Percentiles rank a stretch among this genome's conserved stretches.
These are phyloP conservation scores for Pantherophis guttatus DNA, from an alignment of 2,113 vertebrate species.

Conservation along the genomic window DNA sequence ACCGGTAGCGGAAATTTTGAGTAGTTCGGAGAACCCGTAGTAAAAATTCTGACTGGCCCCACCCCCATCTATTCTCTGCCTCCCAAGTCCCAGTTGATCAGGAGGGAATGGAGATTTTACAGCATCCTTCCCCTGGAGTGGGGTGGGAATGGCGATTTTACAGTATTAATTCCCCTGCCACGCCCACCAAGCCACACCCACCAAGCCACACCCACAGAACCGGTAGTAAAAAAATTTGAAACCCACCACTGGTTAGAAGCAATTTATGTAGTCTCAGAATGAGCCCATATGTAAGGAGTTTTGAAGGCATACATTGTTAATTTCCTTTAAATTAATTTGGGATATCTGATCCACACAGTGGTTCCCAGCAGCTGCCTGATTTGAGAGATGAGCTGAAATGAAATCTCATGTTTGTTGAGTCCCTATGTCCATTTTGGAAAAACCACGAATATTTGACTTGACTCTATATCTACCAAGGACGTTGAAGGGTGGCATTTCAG, in stretches of 20 bases:
- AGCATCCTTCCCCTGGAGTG: too few species aligned
- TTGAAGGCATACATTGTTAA: conserved; percentile 1
- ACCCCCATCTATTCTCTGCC: too few species aligned
- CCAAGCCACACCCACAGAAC: too few species aligned
- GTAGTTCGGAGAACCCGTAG: too few species aligned
- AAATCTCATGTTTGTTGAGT: background rate
- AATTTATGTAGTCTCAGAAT: conserved; percentile 16
- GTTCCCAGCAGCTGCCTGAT: conserved; percentile 53
- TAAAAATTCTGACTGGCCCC: too few species aligned
- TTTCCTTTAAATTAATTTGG: background rate
- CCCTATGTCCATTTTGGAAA: background rate
- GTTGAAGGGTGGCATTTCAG: background rate
- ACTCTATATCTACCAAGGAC: background rate
- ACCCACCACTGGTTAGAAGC: conserved; percentile 9
- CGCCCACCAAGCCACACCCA: too few species aligned
- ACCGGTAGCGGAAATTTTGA: too few species aligned
- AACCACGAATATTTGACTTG: background rate
- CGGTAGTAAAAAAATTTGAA: too few species aligned
- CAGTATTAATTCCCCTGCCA: too few species aligned
- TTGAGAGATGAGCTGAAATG: conserved; percentile 28
- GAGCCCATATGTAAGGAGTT: conserved; percentile 20
- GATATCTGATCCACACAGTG: conserved; percentile 12
- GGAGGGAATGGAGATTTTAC: too few species aligned
- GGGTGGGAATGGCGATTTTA: too few species aligned
- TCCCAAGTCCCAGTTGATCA: too few species aligned